Evolutionary conservation across 2,888 invertebrate genomes (phyloP), one percentile per base, ranked within the genome.

Genomic region (Tubiluchus corallicola): DNA sequence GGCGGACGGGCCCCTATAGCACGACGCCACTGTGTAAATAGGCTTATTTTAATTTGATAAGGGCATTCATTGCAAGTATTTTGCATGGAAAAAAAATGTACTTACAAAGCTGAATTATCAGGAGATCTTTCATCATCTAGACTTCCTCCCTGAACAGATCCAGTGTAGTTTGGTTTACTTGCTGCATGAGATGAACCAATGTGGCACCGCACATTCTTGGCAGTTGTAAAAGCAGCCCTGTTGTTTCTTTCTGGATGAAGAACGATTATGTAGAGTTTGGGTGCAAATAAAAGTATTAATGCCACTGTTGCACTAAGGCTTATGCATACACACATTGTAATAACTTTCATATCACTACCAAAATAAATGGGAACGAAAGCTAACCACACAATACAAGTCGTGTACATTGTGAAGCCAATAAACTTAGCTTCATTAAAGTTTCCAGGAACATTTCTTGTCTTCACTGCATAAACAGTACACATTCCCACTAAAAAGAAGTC

Each of bases 311-410:
- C 79, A 55, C 75, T 76, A 42, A 79, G 65, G n/a, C 75, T 76
- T 40, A 78, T 75, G 56, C 78, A 77, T 63, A 79, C 71, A 54
- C 77, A 76, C 70, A 71, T 63, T 3, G 69, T 69, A 37, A 70
- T 66, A 52, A 21, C 21, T 47, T 58, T 60, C 37, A 51, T 53
- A 51, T 73, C 73, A 52, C 75, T 92, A 50, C 90, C 90, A 64
- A 94, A 92, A 68, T 94, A 94, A 42, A 96, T 74, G 3, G 94
- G 90, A 45, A 96, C 85, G 67, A 96, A 96, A 17, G 96, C 96
- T 52, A 90, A 69, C 96, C 96, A 96, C 61, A 94, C 90, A 50
- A 92, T 83, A 64, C 90, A 88, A 20, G 92, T 94, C 38, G 92
- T 92, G 69, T 90, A 98, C 96, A 98, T 96, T 18, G 94, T 92